Base-by-base conservation (phyloP, 2,797 vertebrate genomes). In the Nannoperca australis region DNA sequence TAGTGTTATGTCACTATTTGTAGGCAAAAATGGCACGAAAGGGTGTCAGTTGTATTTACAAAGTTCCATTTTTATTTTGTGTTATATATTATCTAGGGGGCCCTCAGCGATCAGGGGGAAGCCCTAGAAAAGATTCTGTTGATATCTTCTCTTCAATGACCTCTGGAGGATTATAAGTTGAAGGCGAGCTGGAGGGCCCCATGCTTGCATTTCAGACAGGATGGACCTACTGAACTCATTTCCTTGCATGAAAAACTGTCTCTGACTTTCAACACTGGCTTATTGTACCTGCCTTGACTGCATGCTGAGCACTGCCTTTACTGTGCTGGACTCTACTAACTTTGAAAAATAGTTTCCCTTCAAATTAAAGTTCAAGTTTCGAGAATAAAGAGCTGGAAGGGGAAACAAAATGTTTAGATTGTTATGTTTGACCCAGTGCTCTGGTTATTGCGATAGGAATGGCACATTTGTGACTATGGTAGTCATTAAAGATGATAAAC, bases 151-250 rank as follows among this genome's bases (percentile, higher is more conserved):
- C 20, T 73, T 38, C 36, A 36, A 13, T 38, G 15, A 40, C 51
- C n/a, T 44, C 17, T 36, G 0, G 18, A 47, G 32, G 61, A 40
- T 70, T 50, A 44, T 10, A 38, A 17, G 14, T 24, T 40, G 3
- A 27, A 22, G 18, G 8, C 18, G 38, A 47, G 38, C 53, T 62
- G 38, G 30, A 58, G 30, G 74, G 60, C 50, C 36, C 18, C 47
- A 40, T n/a, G 40, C 18, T 50, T 69, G 58, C 36, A 11, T 56
- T 55, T 69, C 75, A 78, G 71, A 70, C 76, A 70, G 72, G 68
- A 73, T 79, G 76, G 30, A 73, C 76, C 61, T 7, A 22, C 70
- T 84, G 76, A 79, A 68, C 71, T 79, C 54, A 73, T 82, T 85
- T 79, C 64, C 83, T 79, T 42, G 11, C 72, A 76, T 72, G 68